Conservation (phyloP, 2,113 vertebrate genomes). For the Syngnathus scovelli region DNA sequence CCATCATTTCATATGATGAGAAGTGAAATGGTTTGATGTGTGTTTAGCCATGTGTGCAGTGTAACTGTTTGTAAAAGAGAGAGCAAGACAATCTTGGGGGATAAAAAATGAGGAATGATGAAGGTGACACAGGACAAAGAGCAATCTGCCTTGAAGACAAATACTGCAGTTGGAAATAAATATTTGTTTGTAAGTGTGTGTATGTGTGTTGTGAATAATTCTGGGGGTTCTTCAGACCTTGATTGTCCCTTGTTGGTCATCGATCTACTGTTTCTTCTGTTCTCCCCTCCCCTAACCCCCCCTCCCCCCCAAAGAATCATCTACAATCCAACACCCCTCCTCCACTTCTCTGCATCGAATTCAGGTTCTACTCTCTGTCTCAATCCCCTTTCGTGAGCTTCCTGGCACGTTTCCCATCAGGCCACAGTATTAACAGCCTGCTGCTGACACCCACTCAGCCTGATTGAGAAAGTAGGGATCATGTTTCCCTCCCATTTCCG, state of each 20-base stretch:
- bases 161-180: constrained; percentile 23
- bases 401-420: constrained; percentile 64
- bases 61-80: too few species aligned
- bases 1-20: too few species aligned
- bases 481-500: constrained; percentile 47
- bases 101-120: constrained; percentile 40
- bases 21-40: too few species aligned
- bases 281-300: constrained; percentile 19
- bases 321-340: neutral
- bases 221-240: constrained; percentile 36
- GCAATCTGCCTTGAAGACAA: constrained; percentile 57
- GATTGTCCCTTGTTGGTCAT: constrained; percentile 37
- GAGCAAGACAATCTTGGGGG: neutral
- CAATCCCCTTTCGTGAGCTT: constrained; percentile 49
- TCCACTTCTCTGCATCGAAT: constrained; percentile 25
- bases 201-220: constrained; percentile 26
- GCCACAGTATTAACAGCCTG: constrained; percentile 47
- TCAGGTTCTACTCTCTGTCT: constrained; percentile 34
- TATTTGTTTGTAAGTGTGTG: constrained; percentile 21
- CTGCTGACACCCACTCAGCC: constrained; percentile 56
- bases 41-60: too few species aligned
- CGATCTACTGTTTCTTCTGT: constrained; percentile 12
- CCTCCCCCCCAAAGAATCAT: constrained; percentile 15
- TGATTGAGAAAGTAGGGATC: constrained; percentile 40
- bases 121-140: constrained; percentile 63